Base-by-base conservation (phyloP, 2,888 invertebrate species). In the Suillia variegata region DNA sequence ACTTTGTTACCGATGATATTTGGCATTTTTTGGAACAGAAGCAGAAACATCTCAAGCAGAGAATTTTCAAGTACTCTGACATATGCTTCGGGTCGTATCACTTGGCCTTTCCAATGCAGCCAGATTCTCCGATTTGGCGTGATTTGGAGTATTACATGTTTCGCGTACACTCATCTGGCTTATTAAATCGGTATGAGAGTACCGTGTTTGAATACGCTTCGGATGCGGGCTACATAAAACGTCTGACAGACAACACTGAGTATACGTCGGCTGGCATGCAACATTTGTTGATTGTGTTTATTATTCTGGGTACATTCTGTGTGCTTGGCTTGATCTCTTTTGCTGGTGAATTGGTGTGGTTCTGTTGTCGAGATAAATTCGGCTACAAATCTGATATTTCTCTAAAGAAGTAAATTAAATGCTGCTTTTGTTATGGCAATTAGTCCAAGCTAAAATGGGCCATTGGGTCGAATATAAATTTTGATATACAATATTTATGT, bases 61-160 rank as follows among this genome's bases (percentile, higher is more conserved):
- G 65, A 1, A 61, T 63, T 2, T 78, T 79, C 38, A 75, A 74
- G 20, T 64, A 75, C n/a, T 68, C 70, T 50, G 67, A 70, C 55
- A 77, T 78, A 13, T 78, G 79, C 56, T 79, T 78, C 10, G 78
- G 79, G 2, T 70, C 75, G 24, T 78, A 53, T 54, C 78, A 56
- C 22, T 50, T 77, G 49, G 69, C 70, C 13, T 74, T 70, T 58
- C 79, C 79, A 1, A 69, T 78, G 57, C 77, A 76, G 55, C 68
- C 68, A 53, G 77, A 79, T 56, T 76, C 78, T 0, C 69, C 72
- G 0, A 58, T 80, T 49, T 76, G 72, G 72, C 73, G 72, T 2
- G 69, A 72, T n/a, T 52, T 72, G 21, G 71, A 75, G 53, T 77
- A 75, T 48, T 78, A 67, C 22, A 69, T 73, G 0, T 70, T 66